Base-by-base conservation (phyloP, 2,888 invertebrate genomes). In the Bellardia pandia region DNA sequence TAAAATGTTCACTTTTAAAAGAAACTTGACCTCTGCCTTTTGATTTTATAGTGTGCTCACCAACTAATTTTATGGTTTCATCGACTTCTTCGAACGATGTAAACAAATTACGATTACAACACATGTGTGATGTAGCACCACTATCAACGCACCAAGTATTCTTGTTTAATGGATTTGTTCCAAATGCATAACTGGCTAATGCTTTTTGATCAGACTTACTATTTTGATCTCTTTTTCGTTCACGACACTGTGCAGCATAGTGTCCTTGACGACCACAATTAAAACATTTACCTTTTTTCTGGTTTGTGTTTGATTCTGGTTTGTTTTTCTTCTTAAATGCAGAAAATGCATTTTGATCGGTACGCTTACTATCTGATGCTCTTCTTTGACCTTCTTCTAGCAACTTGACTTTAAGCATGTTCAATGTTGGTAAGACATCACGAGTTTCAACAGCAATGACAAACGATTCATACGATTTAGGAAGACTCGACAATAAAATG, bases 71-170 rank as follows among this genome's bases (percentile, higher is more conserved):
- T n/a, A n/a, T n/a, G n/a, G n/a, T n/a, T n/a, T n/a, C n/a, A n/a
- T n/a, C n/a, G n/a, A n/a, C n/a, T n/a, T n/a, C n/a, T 45, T 66
- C n/a, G 8, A 66, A 66, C 16, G 42, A 66, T 66, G 16, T 45
- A 45, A 66, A 66, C 14, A 66, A 23, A 16, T n/a, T 45, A 66
- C 66, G 66, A 66, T 66, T 11, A 45, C 66, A 66, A 62, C 37
- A 62, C 62, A 62, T 62, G 7, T 62, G 37, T n/a, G 62, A 62
- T 62, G 62, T 40, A n/a, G 45, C 66, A 23, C 45, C 66, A 66
- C 45, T 66, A 42, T 66, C 66, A 11, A 23, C 23, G 45, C 66
- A 23, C 23, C 66, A 66, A 16, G 3, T 66, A 45, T 23, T n/a
- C 3, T 45, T 45, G 3, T 45, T 23, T n/a, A 66, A 42, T 42